Evolutionary conservation across 2,888 invertebrate species (phyloP).

Genomic region (Lasioglossum zephyrum): DNA sequence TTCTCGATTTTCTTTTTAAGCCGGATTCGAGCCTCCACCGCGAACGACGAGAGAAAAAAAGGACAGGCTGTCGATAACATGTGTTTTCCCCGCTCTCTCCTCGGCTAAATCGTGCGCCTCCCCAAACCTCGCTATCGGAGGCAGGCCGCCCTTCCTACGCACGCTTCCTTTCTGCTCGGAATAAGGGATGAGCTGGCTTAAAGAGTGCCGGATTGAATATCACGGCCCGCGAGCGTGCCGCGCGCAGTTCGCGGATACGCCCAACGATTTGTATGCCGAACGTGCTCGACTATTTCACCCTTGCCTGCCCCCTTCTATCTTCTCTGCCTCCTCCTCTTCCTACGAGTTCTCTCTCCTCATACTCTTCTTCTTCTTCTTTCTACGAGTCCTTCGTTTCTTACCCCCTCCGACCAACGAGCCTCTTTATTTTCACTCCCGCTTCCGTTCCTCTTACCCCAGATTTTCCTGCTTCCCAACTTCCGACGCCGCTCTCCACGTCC

Average conservation of each 20-base stretch:
- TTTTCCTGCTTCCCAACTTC: not conserved
- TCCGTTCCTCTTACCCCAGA: not conserved
- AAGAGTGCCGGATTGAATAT: constrained; percentile 72
- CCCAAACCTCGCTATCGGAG: constrained; percentile 34
- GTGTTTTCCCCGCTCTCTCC: constrained; percentile 65
- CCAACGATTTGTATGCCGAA: constrained; percentile 69
- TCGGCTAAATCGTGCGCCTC: constrained; percentile 48
- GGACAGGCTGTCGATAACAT: constrained; percentile 73
- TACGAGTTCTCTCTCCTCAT: not conserved
- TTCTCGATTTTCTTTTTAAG: constrained; percentile 56
- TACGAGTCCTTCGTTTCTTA: too few species aligned
- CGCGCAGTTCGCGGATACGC: constrained; percentile 36
- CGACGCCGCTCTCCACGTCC: not conserved
- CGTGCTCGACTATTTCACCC: constrained; percentile 64
- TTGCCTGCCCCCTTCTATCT: constrained; percentile 22
- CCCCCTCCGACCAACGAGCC: not conserved
- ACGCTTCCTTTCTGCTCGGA: constrained; percentile 55
- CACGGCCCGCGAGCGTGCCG: constrained; percentile 41
- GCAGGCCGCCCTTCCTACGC: constrained; percentile 30
- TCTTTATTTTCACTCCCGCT: constrained; percentile 7
- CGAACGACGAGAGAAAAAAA: constrained; percentile 60
- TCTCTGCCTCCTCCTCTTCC: not conserved
- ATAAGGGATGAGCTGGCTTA: constrained; percentile 64
- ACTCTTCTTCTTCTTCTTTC: not conserved
- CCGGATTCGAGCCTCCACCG: constrained; percentile 57